These are phyloP conservation scores for Phrynocephalus forsythii DNA, from an alignment of 2,797 vertebrate species.

Conservation along the genomic window DNA sequence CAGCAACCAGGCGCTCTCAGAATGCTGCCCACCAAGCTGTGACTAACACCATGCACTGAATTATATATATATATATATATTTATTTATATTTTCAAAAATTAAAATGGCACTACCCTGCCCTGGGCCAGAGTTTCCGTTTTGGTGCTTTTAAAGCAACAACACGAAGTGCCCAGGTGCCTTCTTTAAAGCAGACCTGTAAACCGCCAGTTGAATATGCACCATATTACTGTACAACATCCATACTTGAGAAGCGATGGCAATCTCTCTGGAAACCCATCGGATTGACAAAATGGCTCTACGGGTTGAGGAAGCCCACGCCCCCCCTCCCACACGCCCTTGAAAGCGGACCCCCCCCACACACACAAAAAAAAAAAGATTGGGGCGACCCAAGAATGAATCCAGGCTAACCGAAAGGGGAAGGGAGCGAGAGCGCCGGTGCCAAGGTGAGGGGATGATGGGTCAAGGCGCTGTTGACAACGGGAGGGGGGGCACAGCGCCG, in stretches of 20 bases:
- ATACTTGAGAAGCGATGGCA: too few species aligned
- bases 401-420: too few species aligned
- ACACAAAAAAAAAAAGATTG: too few species aligned
- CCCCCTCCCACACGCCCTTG: not conserved
- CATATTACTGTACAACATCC: not conserved
- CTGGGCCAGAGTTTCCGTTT: not conserved
- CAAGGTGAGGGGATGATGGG: too few species aligned
- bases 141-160: not conserved
- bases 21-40: not conserved
- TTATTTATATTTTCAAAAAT: not conserved
- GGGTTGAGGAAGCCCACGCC: not conserved
- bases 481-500: not conserved
- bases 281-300: conserved; percentile 24
- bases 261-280: not conserved
- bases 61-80: not conserved
- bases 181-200: not conserved
- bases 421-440: not conserved
- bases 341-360: not conserved
- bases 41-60: not conserved
- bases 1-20: not conserved
- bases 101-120: not conserved
- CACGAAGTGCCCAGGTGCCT: not conserved
- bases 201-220: too few species aligned
- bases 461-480: not conserved
- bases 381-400: not conserved